Base-by-base conservation (phyloP, 1,140 invertebrate species). In the Zaprionus inermis region DNA sequence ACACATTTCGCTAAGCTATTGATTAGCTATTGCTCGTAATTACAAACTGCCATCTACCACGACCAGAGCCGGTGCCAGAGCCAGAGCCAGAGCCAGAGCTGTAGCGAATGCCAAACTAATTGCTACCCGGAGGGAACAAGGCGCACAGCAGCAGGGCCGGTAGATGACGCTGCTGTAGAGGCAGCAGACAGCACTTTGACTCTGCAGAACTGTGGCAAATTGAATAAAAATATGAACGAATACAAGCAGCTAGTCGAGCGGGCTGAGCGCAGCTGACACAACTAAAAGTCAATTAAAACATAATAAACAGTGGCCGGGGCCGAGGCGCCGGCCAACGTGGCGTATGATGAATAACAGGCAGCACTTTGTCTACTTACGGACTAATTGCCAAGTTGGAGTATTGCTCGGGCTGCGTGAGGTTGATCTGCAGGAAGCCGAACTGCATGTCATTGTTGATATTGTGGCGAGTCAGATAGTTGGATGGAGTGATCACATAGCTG, bases 351-450 rank as follows among this genome's bases (percentile, higher is more conserved):
- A 54, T 63, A 57, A 55, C 57, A 51, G 22, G 22, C 22, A 20
- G 36, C 49, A 38, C 54, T 57, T 64, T 59, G 24, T 65, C n/a
- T 73, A 96, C 96, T 95, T 93, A 97, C 96, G 97, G 97, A 61
- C 96, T 96, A 74, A 97, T 94, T 38, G 94, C 91, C 22, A 97
- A 92, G 28, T 95, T 95, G 18, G 94, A 94, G 76, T 95, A 95
- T 18, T 95, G 93, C n/a, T 95, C 94, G 0, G 96, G 96, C 34
- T 96, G 95, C 0, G 97, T 98, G 16, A 98, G 93, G 92, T 98
- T 98, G 49, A 98, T 97, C 90, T 97, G 96, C 16, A 98, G 93
- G 79, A 98, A 98, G 16, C 98, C 98, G 90, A 98, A 98, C 79
- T 96, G 94, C 92, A 98, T 94, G 73, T 97, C 96, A 11, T 95